A percentile compares a stretch with the other conserved stretches of the same genome.
phyloP scores from a whole-genome alignment of 1,140 invertebrate species.

The Idris sp. region DNA sequence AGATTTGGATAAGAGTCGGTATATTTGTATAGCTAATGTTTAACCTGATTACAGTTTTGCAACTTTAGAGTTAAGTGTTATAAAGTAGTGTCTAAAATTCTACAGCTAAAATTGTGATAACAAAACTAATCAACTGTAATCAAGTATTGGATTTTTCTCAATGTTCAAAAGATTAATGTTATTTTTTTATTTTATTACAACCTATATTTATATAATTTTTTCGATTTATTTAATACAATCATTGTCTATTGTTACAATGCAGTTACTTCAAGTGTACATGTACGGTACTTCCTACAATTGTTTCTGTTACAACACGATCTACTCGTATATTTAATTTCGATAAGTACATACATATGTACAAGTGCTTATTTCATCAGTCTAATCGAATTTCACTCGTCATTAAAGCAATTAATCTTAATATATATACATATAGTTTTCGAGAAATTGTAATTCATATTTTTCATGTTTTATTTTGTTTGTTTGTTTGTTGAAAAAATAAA shows the following conservation, averaged over 20 bases:
- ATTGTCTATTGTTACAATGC: conserved; percentile 27
- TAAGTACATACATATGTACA: conserved; percentile 52
- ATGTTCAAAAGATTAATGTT: conserved; percentile 9
- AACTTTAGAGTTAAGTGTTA: too few relatives aligned
- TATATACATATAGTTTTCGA: too few relatives aligned
- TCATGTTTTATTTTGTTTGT: too few relatives aligned
- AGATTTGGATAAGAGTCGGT: background rate
- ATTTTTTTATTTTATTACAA: conserved; percentile 11
- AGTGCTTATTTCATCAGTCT: conserved; percentile 6
- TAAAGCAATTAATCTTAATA: background rate
- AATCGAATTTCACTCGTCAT: conserved; percentile 8
- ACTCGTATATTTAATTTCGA: conserved; percentile 16
- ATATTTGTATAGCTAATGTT: conserved; percentile 6
- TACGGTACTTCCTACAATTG: conserved; percentile 15
- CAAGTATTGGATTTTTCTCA: conserved; percentile 10
- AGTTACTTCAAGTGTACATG: conserved; percentile 44
- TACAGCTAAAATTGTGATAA: conserved; percentile 8
- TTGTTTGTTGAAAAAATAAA: conserved; percentile 3
- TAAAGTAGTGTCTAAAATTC: background rate
- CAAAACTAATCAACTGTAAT: conserved; percentile 16
- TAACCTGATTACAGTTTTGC: conserved; percentile 12
- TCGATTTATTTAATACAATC: conserved; percentile 20
- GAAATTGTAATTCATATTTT: too few relatives aligned
- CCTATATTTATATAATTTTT: conserved; percentile 4
- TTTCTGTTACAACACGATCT: conserved; percentile 20